Conservation (phyloP, 2,797 vertebrate species). For the Gymnothorax javanicus region DNA sequence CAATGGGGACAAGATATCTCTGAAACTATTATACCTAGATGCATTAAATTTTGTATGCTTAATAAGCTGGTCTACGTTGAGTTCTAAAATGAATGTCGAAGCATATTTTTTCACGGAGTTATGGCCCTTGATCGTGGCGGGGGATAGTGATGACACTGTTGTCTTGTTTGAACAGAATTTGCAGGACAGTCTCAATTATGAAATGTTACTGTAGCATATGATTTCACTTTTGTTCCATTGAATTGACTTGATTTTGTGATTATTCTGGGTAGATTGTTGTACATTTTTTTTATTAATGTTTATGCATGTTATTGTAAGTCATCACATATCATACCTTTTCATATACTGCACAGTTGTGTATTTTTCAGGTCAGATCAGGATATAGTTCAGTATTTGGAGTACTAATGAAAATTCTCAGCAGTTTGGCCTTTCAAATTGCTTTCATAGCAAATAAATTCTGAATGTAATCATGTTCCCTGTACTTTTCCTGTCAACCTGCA, state of each 20-base stretch:
- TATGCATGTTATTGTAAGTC: neutral
- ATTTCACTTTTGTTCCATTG: neutral
- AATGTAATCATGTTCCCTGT: neutral
- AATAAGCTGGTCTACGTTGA: too few species aligned
- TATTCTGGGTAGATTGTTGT: neutral
- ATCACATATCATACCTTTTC: neutral
- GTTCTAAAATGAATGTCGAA: too few species aligned
- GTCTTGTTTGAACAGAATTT: too few species aligned
- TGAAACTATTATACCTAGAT: too few species aligned
- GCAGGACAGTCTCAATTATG: too few species aligned
- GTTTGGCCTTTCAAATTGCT: neutral
- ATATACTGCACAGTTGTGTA: neutral
- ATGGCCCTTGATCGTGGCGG: too few species aligned
- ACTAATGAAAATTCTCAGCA: neutral
- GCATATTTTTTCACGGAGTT: too few species aligned
- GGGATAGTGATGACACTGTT: too few species aligned
- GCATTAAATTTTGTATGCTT: too few species aligned
- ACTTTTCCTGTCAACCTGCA: neutral
- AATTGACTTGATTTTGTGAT: neutral
- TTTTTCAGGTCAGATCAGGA: neutral
- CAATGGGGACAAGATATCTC: too few species aligned
- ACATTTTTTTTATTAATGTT: neutral
- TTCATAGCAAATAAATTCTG: neutral
- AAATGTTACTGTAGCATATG: neutral
- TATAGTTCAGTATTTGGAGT: neutral